A percentile compares a stretch with the other conserved stretches of the same genome.
These are phyloP conservation scores for Anolis carolinensis DNA, from an alignment of 2,113 vertebrate species.

Conservation along the genomic window DNA sequence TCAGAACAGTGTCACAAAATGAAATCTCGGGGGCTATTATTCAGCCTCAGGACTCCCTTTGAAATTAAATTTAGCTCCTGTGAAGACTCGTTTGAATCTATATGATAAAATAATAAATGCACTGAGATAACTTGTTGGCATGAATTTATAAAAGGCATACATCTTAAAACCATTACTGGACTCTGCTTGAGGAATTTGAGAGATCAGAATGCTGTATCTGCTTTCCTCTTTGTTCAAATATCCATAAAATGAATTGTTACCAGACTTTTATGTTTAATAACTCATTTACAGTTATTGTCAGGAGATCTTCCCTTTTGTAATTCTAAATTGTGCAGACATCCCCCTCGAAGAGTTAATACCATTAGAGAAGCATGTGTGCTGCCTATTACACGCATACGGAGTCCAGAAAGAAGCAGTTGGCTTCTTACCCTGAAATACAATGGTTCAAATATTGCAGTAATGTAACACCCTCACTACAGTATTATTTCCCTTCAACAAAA, in stretches of 20 bases:
- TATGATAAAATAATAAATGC: not conserved
- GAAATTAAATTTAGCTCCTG: not conserved
- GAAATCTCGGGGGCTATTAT: not conserved
- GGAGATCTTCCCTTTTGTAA: not conserved
- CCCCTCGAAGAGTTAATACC: not conserved
- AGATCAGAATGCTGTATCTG: not conserved
- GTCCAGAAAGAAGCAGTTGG: too few species aligned
- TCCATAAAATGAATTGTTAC: not conserved
- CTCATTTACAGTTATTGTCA: not conserved
- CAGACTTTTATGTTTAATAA: not conserved
- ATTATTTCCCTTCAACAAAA: not conserved
- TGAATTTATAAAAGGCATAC: not conserved
- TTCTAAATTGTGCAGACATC: not conserved
- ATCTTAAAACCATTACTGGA: not conserved
- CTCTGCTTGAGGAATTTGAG: not conserved
- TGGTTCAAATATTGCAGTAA: not conserved
- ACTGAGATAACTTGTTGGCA: not conserved
- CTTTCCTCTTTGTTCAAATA: not conserved
- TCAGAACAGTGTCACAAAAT: constrained; percentile 9
- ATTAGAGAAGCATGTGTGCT: not conserved
- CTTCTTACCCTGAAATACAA: not conserved
- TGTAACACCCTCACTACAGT: not conserved
- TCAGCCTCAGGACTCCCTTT: not conserved
- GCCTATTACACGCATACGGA: not conserved
- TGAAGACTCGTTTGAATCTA: not conserved